Evolutionary conservation across 2,888 invertebrate genomes (phyloP).

Genomic region (Amiota mariae): DNA sequence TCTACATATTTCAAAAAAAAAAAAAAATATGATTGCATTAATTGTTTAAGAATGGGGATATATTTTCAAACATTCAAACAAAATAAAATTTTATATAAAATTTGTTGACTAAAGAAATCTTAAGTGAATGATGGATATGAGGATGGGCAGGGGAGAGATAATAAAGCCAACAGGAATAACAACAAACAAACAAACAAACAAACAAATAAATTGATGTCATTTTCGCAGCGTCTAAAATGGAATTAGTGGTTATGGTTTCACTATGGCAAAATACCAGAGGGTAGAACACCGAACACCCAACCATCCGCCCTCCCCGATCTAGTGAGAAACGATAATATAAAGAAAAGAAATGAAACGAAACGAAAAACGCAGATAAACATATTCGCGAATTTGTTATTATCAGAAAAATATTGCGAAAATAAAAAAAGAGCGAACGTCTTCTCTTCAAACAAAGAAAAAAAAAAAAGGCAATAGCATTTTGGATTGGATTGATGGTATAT

Average conservation of each 20-base stretch:
- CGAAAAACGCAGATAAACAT: constrained; percentile 66
- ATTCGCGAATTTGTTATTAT: constrained; percentile 70
- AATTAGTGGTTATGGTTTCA: constrained; percentile 52
- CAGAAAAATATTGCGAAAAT: constrained; percentile 67
- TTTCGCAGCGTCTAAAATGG: constrained; percentile 66
- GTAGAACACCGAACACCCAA: too few relatives aligned
- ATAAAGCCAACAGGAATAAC: constrained; percentile 30
- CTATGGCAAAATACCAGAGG: not conserved
- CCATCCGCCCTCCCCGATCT: not conserved
- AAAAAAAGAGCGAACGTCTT: constrained; percentile 35
- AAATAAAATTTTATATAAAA: too few relatives aligned
- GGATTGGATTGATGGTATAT: too few relatives aligned
- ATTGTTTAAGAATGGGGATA: too few relatives aligned
- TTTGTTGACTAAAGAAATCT: too few relatives aligned
- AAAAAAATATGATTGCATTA: too few relatives aligned
- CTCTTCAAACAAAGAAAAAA: not conserved
- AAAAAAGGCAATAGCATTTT: not conserved
- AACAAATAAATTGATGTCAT: constrained; percentile 67
- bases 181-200: constrained; percentile 41
- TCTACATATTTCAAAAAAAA: too few relatives aligned
- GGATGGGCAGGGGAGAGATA: not conserved
- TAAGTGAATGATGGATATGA: too few relatives aligned
- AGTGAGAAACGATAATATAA: not conserved
- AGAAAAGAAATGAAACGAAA: constrained; percentile 53
- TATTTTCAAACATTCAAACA: too few relatives aligned